Conservation (phyloP, 37 sponge, comb jelly and placozoan genomes). For the Halichondria panicea region DNA sequence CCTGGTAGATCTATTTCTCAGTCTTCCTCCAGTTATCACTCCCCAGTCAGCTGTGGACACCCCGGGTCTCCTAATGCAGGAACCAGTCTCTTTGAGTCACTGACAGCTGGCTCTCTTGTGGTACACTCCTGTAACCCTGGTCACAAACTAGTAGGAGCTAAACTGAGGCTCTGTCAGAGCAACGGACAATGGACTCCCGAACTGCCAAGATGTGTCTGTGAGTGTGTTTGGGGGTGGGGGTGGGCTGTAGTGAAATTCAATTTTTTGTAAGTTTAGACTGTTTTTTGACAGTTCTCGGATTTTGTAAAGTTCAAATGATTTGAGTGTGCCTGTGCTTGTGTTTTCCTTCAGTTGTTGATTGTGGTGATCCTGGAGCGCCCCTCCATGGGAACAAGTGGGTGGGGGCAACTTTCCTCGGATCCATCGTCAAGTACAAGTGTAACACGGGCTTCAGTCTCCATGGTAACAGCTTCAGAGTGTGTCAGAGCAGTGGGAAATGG, state of each 20-base stretch:
- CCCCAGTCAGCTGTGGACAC: constrained; percentile 11
- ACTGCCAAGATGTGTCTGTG: constrained; percentile 29
- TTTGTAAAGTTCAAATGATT: too few species aligned
- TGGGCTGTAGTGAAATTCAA: background rate
- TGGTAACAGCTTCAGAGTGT: constrained; percentile 15
- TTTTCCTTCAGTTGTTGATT: constrained; percentile 20
- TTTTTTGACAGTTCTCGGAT: background rate
- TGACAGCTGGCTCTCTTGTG: constrained; percentile 16
- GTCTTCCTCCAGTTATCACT: background rate
- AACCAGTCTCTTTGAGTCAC: constrained; percentile 21
- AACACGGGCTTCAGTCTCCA: constrained; percentile 9
- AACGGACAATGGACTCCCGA: constrained; percentile 38
- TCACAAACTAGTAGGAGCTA: constrained; percentile 31
- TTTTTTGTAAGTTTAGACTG: background rate
- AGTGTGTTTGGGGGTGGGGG: too few species aligned
- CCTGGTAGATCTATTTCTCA: background rate
- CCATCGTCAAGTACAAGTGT: constrained; percentile 37
- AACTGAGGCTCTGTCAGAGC: constrained; percentile 24
- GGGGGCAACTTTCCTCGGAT: constrained; percentile 5
- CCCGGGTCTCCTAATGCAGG: constrained; percentile 14
- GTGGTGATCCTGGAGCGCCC: constrained; percentile 38
- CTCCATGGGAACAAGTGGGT: constrained; percentile 1
- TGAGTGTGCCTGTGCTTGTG: too few species aligned
- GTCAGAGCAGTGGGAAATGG: constrained; percentile 27
- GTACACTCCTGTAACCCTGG: constrained; percentile 31